Percentiles rank a stretch among this genome's conserved stretches.
Conservation (phyloP, 2,888 invertebrate genomes). For the Sympetrum striolatum region DNA sequence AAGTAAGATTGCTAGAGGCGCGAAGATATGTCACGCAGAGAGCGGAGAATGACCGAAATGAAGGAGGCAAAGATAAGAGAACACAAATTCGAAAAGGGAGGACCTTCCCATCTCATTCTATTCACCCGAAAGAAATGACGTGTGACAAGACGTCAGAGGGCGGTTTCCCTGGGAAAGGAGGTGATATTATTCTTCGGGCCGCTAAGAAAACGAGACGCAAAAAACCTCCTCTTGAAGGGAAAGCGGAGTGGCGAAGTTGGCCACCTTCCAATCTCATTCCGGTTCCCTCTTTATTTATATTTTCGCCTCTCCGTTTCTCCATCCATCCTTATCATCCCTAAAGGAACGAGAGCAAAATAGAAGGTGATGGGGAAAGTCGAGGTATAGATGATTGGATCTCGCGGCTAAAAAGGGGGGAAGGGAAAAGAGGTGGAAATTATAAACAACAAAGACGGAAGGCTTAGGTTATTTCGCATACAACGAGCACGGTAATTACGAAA, state of each 20-base stretch:
- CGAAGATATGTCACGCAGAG: no score
- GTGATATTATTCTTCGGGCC: neutral
- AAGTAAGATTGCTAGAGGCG: no score
- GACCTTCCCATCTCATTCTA: neutral
- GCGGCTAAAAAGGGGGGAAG: neutral
- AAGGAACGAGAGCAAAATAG: neutral
- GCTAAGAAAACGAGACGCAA: neutral
- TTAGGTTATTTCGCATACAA: no score
- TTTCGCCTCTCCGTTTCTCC: neutral
- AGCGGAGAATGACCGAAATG: no score
- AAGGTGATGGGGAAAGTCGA: neutral
- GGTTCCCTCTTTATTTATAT: neutral
- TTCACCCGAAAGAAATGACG: neutral
- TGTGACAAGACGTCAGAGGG: neutral
- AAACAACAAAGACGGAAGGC: neutral
- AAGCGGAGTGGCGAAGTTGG: neutral
- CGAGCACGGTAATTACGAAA: neutral
- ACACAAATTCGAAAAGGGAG: neutral
- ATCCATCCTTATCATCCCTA: neutral
- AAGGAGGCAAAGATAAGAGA: neutral
- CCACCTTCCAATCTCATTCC: neutral
- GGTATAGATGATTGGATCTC: no score
- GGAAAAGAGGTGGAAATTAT: neutral
- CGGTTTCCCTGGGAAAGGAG: neutral
- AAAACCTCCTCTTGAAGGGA: neutral